Base-by-base conservation (phyloP, 2,113 vertebrate genomes). In the Lophotis ruficrista region DNA sequence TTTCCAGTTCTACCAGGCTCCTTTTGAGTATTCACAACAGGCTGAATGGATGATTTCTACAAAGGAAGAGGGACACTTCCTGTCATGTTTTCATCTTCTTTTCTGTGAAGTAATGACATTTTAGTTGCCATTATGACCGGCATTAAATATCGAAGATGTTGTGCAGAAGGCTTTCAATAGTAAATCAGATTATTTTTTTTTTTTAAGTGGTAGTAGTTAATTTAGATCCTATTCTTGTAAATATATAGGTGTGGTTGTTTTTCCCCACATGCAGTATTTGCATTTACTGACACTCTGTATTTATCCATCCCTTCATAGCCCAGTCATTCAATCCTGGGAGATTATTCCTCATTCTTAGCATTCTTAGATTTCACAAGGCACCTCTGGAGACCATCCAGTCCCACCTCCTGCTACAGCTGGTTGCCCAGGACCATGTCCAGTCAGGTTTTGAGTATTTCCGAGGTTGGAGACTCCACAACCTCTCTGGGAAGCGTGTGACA, bases 1-100 rank as follows among this genome's bases (percentile, higher is more conserved):
- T 92, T 90, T 92, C 62, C 71, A 83, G 75, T 80, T 93, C 65
- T 73, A 83, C 54, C 71, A 83, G 91, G 57, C n/a, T 90, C 43
- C 25, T 90, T 62, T 54, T 62, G 18, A 84, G 51, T 62, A 75
- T n/a, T 54, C 28, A 70, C 43, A 96, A 70, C 38, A 84, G 50
- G 25, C 68, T 81, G 45, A 87, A 38, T 12, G 76, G 82, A 87
- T 41, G 20, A 41, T 68, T 92, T 62, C 45, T 77, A 77, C 47
- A 91, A 81, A 87, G 64, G n/a, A 73, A 87, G 45, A 83, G 20
- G 5, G 47, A 94, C 1, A 6, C 15, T 75, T 87, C 68, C 51
- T 54, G 31, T 47, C 22, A 38, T 57, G 24, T 89, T 89, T 66
- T 89, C 62, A 92, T 83, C 54, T 72, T 68, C 43, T 73, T 83